Evolutionary conservation across 2,888 invertebrate genomes (phyloP).

Genomic region (Phoenoteleia sp.): DNA sequence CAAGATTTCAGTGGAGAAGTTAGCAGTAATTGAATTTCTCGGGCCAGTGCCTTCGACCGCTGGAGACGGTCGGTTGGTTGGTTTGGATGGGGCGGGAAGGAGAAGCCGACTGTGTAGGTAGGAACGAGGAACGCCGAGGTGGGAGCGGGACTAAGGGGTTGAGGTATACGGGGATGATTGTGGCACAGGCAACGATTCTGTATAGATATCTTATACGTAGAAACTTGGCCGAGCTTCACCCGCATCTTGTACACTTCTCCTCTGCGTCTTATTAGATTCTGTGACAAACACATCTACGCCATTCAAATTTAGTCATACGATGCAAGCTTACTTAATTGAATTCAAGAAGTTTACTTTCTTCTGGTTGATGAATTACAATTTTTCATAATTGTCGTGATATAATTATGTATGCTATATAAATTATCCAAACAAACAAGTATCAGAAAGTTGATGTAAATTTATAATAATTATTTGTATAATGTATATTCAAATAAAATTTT

Average conservation of each 20-base stretch:
- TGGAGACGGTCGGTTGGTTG: constrained; percentile 78
- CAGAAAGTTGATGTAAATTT: too few relatives aligned
- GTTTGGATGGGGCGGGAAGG: constrained; percentile 61
- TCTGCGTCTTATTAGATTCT: constrained; percentile 61
- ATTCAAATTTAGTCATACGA: background rate
- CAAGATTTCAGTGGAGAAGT: constrained; percentile 84
- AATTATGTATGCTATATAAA: too few relatives aligned
- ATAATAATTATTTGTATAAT: too few relatives aligned
- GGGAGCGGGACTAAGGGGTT: constrained; percentile 21
- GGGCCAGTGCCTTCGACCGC: constrained; percentile 85
- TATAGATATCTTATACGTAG: constrained; percentile 74
- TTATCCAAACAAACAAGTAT: too few relatives aligned
- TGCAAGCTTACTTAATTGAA: background rate
- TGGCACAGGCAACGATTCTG: constrained; percentile 76
- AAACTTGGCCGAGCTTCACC: constrained; percentile 76
- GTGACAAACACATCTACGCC: constrained; percentile 11
- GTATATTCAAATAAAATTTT: too few relatives aligned
- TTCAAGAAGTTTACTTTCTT: too few relatives aligned
- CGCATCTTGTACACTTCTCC: constrained; percentile 74
- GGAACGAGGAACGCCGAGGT: constrained; percentile 6
- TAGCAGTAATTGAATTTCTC: constrained; percentile 86
- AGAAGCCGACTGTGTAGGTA: background rate
- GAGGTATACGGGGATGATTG: constrained; percentile 66
- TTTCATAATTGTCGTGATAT: constrained; percentile 17
- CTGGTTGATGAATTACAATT: too few relatives aligned